Evolutionary conservation across 2,888 invertebrate species (phyloP).

Genomic region (Merodon equestris): DNA sequence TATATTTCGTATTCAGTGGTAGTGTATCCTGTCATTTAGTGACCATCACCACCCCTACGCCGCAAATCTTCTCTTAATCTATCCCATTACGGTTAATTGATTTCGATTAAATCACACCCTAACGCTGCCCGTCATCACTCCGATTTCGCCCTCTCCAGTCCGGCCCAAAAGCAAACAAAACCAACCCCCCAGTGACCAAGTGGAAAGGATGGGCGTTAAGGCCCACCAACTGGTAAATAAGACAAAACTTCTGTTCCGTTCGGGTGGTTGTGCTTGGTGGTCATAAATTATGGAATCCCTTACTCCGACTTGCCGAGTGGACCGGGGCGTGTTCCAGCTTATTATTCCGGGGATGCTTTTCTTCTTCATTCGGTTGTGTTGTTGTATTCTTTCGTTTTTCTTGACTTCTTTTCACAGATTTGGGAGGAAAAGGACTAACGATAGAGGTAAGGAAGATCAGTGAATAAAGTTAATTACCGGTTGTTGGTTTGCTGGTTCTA

Average conservation of each 20-base stretch:
- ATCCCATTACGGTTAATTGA: constrained; percentile 78
- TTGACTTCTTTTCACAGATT: constrained; percentile 46
- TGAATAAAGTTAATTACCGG: constrained; percentile 68
- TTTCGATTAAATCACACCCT: constrained; percentile 78
- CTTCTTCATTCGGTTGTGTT: too few relatives aligned
- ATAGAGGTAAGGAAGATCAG: constrained; percentile 35
- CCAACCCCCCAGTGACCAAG: constrained; percentile 24
- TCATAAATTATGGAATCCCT: constrained; percentile 64
- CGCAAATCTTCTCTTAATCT: constrained; percentile 75
- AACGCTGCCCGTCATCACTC: constrained; percentile 66
- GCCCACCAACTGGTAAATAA: constrained; percentile 23
- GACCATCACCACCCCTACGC: constrained; percentile 56
- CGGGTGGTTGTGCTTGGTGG: constrained; percentile 40
- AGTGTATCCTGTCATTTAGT: constrained; percentile 52
- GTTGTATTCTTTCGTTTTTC: constrained; percentile 10
- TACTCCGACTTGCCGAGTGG: constrained; percentile 9
- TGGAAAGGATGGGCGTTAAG: constrained; percentile 17
- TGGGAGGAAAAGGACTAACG: not conserved
- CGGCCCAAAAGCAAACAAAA: constrained; percentile 27
- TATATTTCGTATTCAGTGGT: constrained; percentile 40
- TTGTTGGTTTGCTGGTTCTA: constrained; percentile 56
- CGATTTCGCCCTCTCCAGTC: constrained; percentile 36
- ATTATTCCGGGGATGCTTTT: constrained; percentile 52
- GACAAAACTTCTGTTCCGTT: constrained; percentile 58
- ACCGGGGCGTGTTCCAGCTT: constrained; percentile 47